A percentile compares a stretch with the other conserved stretches of the same genome.
These are phyloP conservation scores for Phoebastria nigripes DNA, from an alignment of 2,797 vertebrate species.

Conservation along the genomic window DNA sequence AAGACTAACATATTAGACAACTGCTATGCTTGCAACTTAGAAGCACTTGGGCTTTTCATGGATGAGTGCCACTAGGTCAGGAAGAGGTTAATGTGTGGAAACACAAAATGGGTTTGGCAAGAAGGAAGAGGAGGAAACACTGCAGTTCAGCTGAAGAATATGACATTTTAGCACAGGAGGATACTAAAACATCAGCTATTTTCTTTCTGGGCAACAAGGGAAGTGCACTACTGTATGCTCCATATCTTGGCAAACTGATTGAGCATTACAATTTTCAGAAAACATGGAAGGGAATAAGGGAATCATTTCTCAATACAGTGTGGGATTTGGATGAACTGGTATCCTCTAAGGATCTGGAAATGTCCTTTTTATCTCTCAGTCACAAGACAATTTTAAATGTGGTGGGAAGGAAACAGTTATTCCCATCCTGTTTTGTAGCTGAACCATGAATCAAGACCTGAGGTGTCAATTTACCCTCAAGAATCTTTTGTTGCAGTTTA, in stretches of 20 bases:
- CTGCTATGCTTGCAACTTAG: not conserved
- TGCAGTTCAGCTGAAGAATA: not conserved
- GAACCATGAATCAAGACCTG: constrained; percentile 3
- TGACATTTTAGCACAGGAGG: not conserved
- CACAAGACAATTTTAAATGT: not conserved
- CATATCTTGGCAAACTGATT: not conserved
- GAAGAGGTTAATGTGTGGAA: constrained; percentile 21
- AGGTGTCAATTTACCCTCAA: constrained; percentile 20
- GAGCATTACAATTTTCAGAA: not conserved
- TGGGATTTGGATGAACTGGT: not conserved
- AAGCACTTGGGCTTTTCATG: constrained; percentile 1
- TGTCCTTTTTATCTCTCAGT: not conserved
- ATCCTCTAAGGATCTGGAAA: not conserved
- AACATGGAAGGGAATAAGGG: not conserved
- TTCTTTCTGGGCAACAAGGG: not conserved
- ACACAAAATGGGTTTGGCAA: not conserved
- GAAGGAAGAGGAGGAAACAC: not conserved
- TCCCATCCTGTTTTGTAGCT: not conserved
- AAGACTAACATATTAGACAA: not conserved
- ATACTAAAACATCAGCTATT: not conserved
- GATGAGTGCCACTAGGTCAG: not conserved
- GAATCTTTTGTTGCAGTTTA: constrained; percentile 19
- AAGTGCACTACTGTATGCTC: not conserved
- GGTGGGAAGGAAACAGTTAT: not conserved
- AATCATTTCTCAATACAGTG: not conserved